Evolutionary conservation across 1,140 invertebrate genomes (phyloP).

Genomic region (Rhynchophorus ferrugineus): DNA sequence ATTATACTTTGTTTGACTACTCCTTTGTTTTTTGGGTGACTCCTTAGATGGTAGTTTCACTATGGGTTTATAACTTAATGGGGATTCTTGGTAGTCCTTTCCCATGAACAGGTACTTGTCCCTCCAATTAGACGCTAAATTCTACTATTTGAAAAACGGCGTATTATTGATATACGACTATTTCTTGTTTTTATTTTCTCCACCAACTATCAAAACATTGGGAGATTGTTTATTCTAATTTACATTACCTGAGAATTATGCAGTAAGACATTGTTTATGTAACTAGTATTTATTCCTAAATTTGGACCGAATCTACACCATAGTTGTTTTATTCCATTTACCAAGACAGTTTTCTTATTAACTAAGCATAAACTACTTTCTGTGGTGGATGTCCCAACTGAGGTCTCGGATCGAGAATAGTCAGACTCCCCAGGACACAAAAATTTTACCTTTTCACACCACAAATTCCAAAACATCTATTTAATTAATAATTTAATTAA

Average conservation of each 20-base stretch:
- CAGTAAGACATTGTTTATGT: constrained; percentile 9
- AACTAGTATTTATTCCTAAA: constrained; percentile 14
- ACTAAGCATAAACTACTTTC: constrained; percentile 40
- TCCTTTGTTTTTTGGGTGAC: constrained; percentile 5
- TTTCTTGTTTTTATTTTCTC: too few species aligned
- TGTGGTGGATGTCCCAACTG: constrained; percentile 45
- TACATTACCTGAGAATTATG: constrained; percentile 15
- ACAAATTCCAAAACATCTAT: constrained; percentile 48
- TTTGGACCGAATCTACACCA: constrained; percentile 37
- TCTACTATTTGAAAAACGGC: constrained; percentile 26
- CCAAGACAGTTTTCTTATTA: constrained; percentile 30
- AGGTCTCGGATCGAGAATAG: constrained; percentile 47
- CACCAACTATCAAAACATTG: too few species aligned
- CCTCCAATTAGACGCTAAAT: constrained; percentile 34
- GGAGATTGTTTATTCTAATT: too few species aligned
- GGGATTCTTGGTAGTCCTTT: constrained; percentile 21
- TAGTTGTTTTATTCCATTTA: constrained; percentile 36
- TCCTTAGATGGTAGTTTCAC: constrained; percentile 8
- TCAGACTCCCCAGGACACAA: constrained; percentile 37
- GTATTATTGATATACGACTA: too few species aligned
- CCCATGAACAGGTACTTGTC: constrained; percentile 43
- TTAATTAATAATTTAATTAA: neutral
- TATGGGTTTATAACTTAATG: constrained; percentile 18
- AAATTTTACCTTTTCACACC: constrained; percentile 45
- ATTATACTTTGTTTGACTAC: constrained; percentile 9